A percentile compares a stretch with the other conserved stretches of the same genome.
Conservation (phyloP, 1,140 invertebrate genomes). For the Radopholus similis region DNA sequence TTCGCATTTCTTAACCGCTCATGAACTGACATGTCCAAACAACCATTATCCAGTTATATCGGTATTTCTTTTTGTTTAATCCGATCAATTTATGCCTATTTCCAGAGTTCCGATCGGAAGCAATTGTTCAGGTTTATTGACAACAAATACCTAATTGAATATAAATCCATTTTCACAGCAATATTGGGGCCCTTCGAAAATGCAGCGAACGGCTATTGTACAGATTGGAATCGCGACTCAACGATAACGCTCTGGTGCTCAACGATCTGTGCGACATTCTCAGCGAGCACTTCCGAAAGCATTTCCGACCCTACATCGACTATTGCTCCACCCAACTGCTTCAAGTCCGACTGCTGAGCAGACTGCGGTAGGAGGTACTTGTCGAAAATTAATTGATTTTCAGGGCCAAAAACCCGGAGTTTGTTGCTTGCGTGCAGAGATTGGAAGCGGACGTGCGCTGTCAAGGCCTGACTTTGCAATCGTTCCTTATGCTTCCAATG, state of each 20-base stretch:
- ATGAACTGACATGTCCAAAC: slow-evolving; percentile 67
- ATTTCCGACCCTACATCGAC: slow-evolving; percentile 79
- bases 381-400: neutral
- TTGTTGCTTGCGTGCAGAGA: slow-evolving; percentile 70
- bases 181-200: slow-evolving; percentile 63
- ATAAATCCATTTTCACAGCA: no score
- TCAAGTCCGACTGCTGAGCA: slow-evolving; percentile 75
- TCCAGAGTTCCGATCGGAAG: slow-evolving; percentile 60
- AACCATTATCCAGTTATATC: slow-evolving; percentile 4
- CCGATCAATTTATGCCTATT: slow-evolving; percentile 27
- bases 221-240: slow-evolving; percentile 83
- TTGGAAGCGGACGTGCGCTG: slow-evolving; percentile 78
- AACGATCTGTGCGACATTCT: slow-evolving; percentile 78
- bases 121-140: slow-evolving; percentile 57
- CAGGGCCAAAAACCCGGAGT: slow-evolving; percentile 64
- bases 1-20: slow-evolving; percentile 77
- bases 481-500: slow-evolving; percentile 92
- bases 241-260: slow-evolving; percentile 78
- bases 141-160: no score
- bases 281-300: slow-evolving; percentile 72
- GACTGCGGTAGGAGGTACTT: slow-evolving; percentile 66
- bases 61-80: no score
- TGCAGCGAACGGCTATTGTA: slow-evolving; percentile 69
- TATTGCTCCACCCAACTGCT: slow-evolving; percentile 85
- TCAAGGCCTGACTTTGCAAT: slow-evolving; percentile 80